Conservation (phyloP, 2,888 invertebrate species). For the Tachina fera region DNA sequence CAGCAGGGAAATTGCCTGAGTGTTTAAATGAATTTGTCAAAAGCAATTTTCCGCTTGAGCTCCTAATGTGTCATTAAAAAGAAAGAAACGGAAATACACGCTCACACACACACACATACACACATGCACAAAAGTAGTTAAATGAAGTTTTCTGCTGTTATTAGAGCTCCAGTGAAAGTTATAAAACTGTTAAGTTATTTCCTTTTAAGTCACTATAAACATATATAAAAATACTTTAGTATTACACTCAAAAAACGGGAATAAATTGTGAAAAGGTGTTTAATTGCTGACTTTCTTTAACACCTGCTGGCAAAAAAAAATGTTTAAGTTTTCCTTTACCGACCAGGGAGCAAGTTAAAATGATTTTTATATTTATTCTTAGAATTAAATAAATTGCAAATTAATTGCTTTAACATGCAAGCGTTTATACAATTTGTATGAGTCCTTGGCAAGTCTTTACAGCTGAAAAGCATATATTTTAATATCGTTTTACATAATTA, state of each 20-base stretch:
- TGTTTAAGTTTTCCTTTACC: neutral
- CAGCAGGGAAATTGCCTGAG: neutral
- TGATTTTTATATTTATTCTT: too few relatives aligned
- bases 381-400: neutral
- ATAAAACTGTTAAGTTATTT: neutral
- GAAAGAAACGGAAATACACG: neutral
- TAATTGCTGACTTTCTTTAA: neutral
- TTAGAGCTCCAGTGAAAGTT: neutral
- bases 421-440: neutral
- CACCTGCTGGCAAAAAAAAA: neutral
- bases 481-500: too few relatives aligned
- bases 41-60: constrained; percentile 26
- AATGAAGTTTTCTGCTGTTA: neutral
- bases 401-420: neutral
- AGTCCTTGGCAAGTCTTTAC: neutral
- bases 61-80: constrained; percentile 5
- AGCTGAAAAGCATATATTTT: too few relatives aligned
- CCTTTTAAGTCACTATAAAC: neutral
- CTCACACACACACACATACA: neutral
- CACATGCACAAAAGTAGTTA: too few relatives aligned
- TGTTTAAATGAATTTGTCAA: constrained; percentile 40
- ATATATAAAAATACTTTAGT: neutral
- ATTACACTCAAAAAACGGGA: neutral
- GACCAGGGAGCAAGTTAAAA: neutral
- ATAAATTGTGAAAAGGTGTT: neutral